Percentiles rank a stretch among this genome's conserved stretches.
Conservation (phyloP, 2,797 vertebrate species). For the Sternarchorhynchus goeldii region DNA sequence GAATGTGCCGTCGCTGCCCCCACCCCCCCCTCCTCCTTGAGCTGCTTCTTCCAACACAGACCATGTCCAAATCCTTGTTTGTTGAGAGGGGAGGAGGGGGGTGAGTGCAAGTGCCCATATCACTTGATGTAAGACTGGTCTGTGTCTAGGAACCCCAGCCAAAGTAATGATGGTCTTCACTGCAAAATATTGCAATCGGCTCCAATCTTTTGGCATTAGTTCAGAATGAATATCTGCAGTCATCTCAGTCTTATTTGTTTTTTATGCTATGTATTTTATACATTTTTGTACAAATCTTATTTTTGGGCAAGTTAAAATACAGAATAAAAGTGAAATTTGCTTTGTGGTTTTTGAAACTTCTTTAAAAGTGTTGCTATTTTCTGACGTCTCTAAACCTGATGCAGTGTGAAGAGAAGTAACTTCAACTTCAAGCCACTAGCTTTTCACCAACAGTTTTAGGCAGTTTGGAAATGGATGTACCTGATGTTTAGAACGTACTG, state of each 20-base stretch:
- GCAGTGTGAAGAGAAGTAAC: too few species aligned
- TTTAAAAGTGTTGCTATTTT: too few species aligned
- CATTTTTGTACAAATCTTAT: slow-evolving; percentile 50
- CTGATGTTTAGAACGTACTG: too few species aligned
- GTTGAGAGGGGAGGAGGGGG: too few species aligned
- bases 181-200: not conserved
- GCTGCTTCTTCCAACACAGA: not conserved
- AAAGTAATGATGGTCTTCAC: slow-evolving; percentile 2
- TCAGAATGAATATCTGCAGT: not conserved
- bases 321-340: slow-evolving; percentile 42
- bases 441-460: too few species aligned
- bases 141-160: not conserved
- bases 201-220: not conserved
- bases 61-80: not conserved
- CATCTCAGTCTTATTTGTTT: slow-evolving; percentile 19
- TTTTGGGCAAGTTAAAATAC: slow-evolving; percentile 51
- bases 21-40: not conserved
- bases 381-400: too few species aligned
- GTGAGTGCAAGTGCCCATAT: not conserved
- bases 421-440: too few species aligned
- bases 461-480: too few species aligned
- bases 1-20: too few species aligned
- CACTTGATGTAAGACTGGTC: not conserved
- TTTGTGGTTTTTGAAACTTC: too few species aligned
- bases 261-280: slow-evolving; percentile 35